Conservation (phyloP, 64 coral and sea anemone genomes). For the Pocillopora verrucosa region DNA sequence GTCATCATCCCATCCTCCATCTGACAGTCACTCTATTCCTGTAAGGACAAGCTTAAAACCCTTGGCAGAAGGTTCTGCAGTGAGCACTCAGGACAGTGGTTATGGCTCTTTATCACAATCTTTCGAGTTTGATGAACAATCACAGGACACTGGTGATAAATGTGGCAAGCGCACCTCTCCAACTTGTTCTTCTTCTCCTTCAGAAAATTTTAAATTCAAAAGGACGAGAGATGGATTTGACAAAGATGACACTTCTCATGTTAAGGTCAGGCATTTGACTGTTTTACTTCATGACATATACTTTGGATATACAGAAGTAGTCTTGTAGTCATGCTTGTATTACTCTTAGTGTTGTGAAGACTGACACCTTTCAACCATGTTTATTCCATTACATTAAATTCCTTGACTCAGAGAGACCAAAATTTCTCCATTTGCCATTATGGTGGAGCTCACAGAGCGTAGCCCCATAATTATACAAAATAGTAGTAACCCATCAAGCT, state of each 20-base stretch:
- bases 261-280: background rate
- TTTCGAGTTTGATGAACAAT: conserved; percentile 59
- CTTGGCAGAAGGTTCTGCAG: conserved; percentile 27
- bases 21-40: conserved; percentile 19
- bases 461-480: too few species aligned
- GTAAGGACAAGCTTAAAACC: conserved; percentile 30
- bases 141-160: conserved; percentile 52
- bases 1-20: conserved; percentile 8
- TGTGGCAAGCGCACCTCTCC: conserved; percentile 64
- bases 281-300: background rate
- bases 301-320: background rate
- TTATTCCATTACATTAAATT: too few species aligned
- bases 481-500: too few species aligned
- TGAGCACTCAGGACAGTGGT: conserved; percentile 48
- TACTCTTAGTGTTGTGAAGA: too few species aligned
- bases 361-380: too few species aligned
- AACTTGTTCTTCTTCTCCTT: conserved; percentile 59
- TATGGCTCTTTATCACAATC: conserved; percentile 60
- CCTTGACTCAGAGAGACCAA: too few species aligned
- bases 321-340: background rate
- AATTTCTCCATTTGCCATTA: too few species aligned
- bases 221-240: conserved; percentile 57
- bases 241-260: background rate
- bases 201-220: conserved; percentile 67
- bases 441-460: too few species aligned